Evolutionary conservation across 2,113 vertebrate genomes (phyloP).

Genomic region (Halichoerus grypus): DNA sequence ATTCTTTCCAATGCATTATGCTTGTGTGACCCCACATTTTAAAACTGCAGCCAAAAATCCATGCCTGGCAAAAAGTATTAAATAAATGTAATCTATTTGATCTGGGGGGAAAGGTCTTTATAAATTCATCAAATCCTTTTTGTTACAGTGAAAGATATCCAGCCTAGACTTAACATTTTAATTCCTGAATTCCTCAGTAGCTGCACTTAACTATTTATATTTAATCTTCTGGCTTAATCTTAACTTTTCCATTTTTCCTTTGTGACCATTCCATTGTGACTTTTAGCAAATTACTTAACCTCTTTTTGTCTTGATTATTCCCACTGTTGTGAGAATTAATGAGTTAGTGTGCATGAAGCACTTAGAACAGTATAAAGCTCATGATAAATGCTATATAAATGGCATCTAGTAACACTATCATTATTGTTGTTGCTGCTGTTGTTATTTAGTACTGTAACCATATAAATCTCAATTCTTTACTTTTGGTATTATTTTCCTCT

Average conservation of each 20-base stretch:
- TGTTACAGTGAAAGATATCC: slow-evolving; percentile 13
- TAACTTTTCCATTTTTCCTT: slow-evolving; percentile 6
- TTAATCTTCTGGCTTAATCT: neutral
- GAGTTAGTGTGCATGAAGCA: slow-evolving; percentile 20
- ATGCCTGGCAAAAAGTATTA: neutral
- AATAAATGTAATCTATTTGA: neutral
- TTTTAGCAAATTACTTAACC: neutral
- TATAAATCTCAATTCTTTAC: neutral
- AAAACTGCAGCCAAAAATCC: neutral
- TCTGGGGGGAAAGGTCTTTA: neutral
- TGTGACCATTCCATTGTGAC: neutral
- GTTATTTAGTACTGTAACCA: neutral
- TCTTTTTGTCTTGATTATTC: neutral
- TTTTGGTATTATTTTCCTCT: neutral
- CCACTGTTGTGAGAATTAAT: neutral
- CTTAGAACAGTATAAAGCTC: neutral
- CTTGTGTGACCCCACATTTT: neutral
- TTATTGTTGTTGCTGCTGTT: neutral
- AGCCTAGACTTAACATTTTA: neutral
- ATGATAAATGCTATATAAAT: slow-evolving; percentile 30
- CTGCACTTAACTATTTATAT: slow-evolving; percentile 18
- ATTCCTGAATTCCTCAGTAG: neutral
- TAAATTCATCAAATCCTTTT: slow-evolving; percentile 22
- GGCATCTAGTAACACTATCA: neutral
- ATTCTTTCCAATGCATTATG: slow-evolving; percentile 17